Evolutionary conservation across 2,113 vertebrate genomes (phyloP).

Genomic region (Ia io): DNA sequence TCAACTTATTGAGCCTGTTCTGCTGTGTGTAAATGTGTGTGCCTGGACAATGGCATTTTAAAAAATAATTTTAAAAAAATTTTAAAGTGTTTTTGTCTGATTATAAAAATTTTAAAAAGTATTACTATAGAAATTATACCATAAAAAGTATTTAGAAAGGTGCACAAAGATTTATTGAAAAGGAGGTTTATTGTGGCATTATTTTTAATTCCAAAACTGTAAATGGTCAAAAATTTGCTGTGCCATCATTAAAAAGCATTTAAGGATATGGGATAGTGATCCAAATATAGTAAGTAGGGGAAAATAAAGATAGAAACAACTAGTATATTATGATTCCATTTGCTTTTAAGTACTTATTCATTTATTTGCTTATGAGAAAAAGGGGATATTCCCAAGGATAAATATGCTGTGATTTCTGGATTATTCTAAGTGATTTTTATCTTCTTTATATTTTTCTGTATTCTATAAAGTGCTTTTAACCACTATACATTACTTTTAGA

Average conservation of each 20-base stretch:
- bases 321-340: neutral
- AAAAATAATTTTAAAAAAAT: neutral
- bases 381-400: neutral
- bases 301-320: neutral
- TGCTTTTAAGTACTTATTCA: slow-evolving; percentile 1
- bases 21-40: neutral
- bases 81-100: neutral
- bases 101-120: neutral
- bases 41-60: neutral
- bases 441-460: slow-evolving; percentile 1
- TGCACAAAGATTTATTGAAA: neutral
- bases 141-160: neutral
- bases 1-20: neutral
- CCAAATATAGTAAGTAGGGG: neutral
- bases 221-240: neutral
- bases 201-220: neutral
- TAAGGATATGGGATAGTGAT: neutral
- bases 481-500: neutral
- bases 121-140: neutral
- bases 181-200: neutral
- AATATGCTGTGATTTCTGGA: neutral
- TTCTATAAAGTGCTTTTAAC: neutral
- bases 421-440: neutral
- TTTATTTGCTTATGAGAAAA: neutral
- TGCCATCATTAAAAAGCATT: neutral